phyloP scores from a whole-genome alignment of 30 jellyfish, hydroid and myxozoan genomes.

The Aurelia aurita region DNA sequence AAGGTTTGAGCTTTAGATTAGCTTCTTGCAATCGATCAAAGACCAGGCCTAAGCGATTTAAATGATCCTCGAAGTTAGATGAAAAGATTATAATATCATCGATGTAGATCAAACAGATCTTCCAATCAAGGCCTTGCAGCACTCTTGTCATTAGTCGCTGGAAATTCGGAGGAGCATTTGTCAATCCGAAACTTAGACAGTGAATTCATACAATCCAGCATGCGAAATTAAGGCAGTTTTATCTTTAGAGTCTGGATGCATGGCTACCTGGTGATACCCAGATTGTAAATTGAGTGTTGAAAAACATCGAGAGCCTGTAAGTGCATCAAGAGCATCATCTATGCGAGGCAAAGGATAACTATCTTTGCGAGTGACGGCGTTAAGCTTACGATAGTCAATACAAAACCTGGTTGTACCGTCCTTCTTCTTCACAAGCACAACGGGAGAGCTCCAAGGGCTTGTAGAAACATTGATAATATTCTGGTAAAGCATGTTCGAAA shows the following conservation, averaged over 20 bases:
- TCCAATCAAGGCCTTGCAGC: no score
- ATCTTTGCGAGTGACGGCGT: no score
- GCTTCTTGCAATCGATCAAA: constrained; percentile 67
- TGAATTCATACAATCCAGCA: no score
- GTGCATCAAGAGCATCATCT: constrained; percentile 28
- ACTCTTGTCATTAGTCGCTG: constrained; percentile 57
- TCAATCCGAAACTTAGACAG: no score
- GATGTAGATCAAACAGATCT: no score
- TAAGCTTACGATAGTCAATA: constrained; percentile 35
- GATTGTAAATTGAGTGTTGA: constrained; percentile 1
- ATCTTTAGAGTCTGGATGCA: constrained; percentile 3
- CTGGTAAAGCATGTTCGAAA: no score
- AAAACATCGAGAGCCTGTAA: constrained; percentile 3
- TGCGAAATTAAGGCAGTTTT: no score
- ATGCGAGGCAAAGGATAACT: no score
- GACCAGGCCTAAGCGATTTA: constrained; percentile 17
- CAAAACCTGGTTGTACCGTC: no score
- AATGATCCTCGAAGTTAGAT: constrained; percentile 39
- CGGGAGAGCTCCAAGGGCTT: constrained; percentile 80
- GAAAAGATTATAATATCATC: constrained; percentile 53
- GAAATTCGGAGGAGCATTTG: constrained; percentile 59
- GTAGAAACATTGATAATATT: no score
- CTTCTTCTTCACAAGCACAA: no score
- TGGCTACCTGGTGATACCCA: constrained; percentile 7
- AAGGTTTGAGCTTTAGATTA: constrained; percentile 50